Evolutionary conservation across 2,113 vertebrate species (phyloP).

Genomic region (Plestiodon gilberti): DNA sequence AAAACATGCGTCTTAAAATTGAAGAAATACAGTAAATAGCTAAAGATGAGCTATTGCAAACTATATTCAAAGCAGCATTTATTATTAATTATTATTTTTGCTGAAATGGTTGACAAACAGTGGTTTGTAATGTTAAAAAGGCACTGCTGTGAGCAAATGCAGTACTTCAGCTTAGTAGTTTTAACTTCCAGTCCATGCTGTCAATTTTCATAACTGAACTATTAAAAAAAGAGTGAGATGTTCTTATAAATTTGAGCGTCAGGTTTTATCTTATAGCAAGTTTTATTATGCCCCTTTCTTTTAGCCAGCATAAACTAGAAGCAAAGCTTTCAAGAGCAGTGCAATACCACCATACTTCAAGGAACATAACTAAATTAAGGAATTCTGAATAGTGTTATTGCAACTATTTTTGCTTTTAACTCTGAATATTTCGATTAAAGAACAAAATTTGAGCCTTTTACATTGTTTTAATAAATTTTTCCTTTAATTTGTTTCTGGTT

Average conservation of each 20-base stretch:
- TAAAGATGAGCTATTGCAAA: neutral
- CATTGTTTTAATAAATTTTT: neutral
- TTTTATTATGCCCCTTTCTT: neutral
- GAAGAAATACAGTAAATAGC: too few species aligned
- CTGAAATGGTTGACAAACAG: fast-evolving
- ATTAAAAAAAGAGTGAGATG: neutral
- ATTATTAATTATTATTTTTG: neutral
- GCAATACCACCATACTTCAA: neutral
- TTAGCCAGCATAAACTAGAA: conserved; percentile 11
- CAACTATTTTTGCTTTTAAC: neutral
- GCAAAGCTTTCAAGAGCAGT: neutral
- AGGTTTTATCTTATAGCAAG: neutral
- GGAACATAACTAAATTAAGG: neutral
- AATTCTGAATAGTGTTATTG: neutral
- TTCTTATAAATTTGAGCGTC: neutral
- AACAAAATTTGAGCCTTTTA: neutral
- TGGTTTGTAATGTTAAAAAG: neutral
- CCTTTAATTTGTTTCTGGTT: neutral
- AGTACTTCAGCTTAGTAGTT: neutral
- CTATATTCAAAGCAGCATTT: neutral
- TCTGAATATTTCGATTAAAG: neutral
- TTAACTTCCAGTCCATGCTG: neutral
- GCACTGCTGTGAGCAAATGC: neutral
- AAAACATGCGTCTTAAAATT: too few species aligned
- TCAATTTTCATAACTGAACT: neutral